Base-by-base conservation (phyloP, 2,113 vertebrate species). In the Barnardius zonarius region DNA sequence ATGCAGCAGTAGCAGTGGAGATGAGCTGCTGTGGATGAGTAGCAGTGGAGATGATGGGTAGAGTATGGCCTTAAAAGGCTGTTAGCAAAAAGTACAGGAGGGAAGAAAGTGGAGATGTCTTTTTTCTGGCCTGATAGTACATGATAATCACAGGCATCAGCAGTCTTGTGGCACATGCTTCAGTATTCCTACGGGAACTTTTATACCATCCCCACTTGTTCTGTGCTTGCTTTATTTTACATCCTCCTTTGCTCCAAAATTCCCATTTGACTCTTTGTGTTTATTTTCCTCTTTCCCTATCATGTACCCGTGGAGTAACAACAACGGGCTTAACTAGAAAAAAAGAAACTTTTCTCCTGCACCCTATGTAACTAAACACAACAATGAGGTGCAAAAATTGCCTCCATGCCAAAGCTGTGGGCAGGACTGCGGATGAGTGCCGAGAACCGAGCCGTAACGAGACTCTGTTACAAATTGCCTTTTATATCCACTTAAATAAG, bases 401-500 rank as follows among this genome's bases (percentile, higher is more conserved):
- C 33, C 8, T n/a, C 37, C 8, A 0, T 27, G 27, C 52, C 1
- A 19, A 31, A 88, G 82, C 68, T 43, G 17, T 20, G 25, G 35
- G 31, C 22, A 51, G 70, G 39, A 75, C 19, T 61, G 69, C 20
- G 5, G 19, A 27, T 27, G 28, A 83, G 85, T 54, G 7, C 27
- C 11, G 13, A 88, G 75, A 63, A 48, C 30, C 3, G 8, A 57
- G 35, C 46, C 70, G 46, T 37, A 62, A 39, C 23, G 10, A 44
- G 30, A 14, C 33, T 63, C 44, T 73, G 69, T 70, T 77, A 64
- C 67, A 78, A 74, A 75, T 80, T 61, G 33, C n/a, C 25, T 80
- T 93, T 96, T 88, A 46, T 18, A 83, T 23, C 67, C 82, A 57
- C 75, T 93, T 83, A 73, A 86, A 41, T 39, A 79, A 96, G 57